Base-by-base conservation (phyloP, 2,797 vertebrate species). In the Pangasius djambal region DNA sequence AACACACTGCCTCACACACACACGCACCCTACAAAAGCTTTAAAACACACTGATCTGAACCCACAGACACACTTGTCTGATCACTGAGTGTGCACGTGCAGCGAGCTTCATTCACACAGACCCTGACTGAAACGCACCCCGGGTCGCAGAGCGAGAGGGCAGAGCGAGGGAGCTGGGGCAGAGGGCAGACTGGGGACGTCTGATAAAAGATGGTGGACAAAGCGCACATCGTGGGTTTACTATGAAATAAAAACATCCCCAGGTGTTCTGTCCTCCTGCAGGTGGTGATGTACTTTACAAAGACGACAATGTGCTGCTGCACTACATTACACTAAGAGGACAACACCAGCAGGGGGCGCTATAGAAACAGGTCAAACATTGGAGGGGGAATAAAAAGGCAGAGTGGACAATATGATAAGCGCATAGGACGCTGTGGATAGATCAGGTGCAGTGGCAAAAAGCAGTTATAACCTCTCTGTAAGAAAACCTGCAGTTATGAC, bases 21-120 rank as follows among this genome's bases (percentile, higher is more conserved):
- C 28, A 79, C 37, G 84, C 67, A 69, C 40, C 69, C 22, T 20
- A 69, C 63, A 67, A 31, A 31, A 67, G 61, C 83, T 48, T 25
- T 57, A 67, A 34, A 34, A 87, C 82, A 91, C 87, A 74, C 82
- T 83, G 86, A 88, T 86, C 67, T n/a, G 20, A 85, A 31, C 87
- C 74, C 70, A 77, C 82, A 87, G 87, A 67, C 88, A 77, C 88
- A 88, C 84, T 77, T 78, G n/a, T 79, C 52, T 57, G 77, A 34
- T 44, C 34, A 31, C 82, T 44, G 37, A n/a, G 57, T 86, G 83
- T 83, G 87, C 88, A 87, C 67, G 78, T 87, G 74, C 85, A 81
- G 84, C 78, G 77, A 63, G 55, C 75, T 88, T 70, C 52, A 37
- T 69, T 22, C 18, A 69, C 86, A 88, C 83, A 84, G 55, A 44